Evolutionary conservation across 2,888 invertebrate genomes (phyloP).

Genomic region (Eupeodes luniger): DNA sequence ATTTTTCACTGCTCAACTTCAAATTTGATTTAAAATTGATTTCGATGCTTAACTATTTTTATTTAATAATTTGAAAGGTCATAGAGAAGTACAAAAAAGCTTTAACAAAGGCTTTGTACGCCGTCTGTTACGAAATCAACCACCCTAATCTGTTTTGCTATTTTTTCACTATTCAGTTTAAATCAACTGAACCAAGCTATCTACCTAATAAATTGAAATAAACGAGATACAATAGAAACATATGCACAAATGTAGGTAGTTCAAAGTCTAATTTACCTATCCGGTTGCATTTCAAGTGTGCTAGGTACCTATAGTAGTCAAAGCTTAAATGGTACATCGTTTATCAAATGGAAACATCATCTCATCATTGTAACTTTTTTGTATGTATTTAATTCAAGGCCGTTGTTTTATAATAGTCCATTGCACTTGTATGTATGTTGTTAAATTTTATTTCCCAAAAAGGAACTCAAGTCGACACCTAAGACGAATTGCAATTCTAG

Average conservation of each 20-base stretch:
- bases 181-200: not conserved
- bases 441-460: conserved; percentile 9
- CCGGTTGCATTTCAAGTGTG: not conserved
- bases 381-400: conserved; percentile 48
- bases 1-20: too few species aligned
- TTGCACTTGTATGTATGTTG: not conserved
- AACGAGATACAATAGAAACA: too few species aligned
- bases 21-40: too few species aligned
- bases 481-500: conserved; percentile 33
- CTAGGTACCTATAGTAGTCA: not conserved
- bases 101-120: too few species aligned
- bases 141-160: too few species aligned
- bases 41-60: too few species aligned
- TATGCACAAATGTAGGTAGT: not conserved
- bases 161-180: too few species aligned
- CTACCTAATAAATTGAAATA: too few species aligned
- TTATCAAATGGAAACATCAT: not conserved
- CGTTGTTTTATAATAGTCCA: not conserved
- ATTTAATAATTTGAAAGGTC: too few species aligned
- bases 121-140: too few species aligned
- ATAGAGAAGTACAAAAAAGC: too few species aligned
- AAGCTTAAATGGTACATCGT: not conserved
- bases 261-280: not conserved
- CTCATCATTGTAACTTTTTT: not conserved
- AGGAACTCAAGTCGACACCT: conserved; percentile 43